Conservation (phyloP, 2,888 invertebrate species). For the Pimpla rufipes region DNA sequence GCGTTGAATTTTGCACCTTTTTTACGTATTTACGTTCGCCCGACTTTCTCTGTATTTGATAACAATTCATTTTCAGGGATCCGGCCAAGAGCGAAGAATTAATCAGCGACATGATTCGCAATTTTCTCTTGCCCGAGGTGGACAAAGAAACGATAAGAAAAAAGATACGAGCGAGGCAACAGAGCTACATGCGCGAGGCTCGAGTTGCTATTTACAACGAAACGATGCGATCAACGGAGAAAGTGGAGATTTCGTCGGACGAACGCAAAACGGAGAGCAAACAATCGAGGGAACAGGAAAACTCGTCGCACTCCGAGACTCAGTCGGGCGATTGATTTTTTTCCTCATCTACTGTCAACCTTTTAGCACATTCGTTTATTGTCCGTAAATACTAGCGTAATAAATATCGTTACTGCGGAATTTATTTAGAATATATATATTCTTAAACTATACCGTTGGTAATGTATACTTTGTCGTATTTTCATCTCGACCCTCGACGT, state of each 20-base stretch:
- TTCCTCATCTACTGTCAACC: neutral
- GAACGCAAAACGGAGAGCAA: slow-evolving; percentile 12
- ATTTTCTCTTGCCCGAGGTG: slow-evolving; percentile 84
- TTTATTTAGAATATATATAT: slow-evolving; percentile 19
- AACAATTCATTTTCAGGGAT: slow-evolving; percentile 43
- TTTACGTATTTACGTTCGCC: neutral
- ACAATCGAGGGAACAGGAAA: neutral
- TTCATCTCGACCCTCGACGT: slow-evolving; percentile 27
- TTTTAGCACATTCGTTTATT: slow-evolving; percentile 59
- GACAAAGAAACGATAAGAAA: slow-evolving; percentile 85
- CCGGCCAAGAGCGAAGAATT: slow-evolving; percentile 75
- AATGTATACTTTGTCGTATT: neutral
- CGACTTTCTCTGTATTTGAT: neutral
- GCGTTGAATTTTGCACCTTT: neutral
- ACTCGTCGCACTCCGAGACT: neutral
- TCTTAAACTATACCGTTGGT: slow-evolving; percentile 2
- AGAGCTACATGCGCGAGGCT: slow-evolving; percentile 83
- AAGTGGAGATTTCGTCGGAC: neutral
- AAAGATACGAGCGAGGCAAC: slow-evolving; percentile 83
- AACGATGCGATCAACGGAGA: slow-evolving; percentile 69
- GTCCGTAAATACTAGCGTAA: slow-evolving; percentile 62
- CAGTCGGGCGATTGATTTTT: slow-evolving; percentile 27
- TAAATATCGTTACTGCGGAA: slow-evolving; percentile 42
- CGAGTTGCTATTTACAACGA: slow-evolving; percentile 83
- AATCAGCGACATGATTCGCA: slow-evolving; percentile 82